phyloP scores from a whole-genome alignment of 2,113 vertebrate genomes.

The Chaetura pelagica region DNA sequence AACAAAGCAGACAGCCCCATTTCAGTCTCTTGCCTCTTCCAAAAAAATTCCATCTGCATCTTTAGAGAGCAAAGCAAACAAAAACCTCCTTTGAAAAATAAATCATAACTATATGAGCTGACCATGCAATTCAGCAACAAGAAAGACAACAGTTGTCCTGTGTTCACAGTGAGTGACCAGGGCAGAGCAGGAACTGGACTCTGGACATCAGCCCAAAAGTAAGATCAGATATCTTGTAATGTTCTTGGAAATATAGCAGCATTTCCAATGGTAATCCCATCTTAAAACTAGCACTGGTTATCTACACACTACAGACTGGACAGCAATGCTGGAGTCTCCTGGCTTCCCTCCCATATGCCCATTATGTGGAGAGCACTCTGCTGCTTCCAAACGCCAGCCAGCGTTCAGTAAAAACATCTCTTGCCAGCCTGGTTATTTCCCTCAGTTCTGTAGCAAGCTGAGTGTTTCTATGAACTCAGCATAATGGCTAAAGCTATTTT shows the following conservation, averaged over 20 bases:
- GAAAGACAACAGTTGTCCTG: neutral
- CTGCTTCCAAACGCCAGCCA: neutral
- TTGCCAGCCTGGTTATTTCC: neutral
- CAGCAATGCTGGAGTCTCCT: neutral
- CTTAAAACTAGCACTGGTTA: neutral
- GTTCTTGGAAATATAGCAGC: neutral
- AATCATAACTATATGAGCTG: neutral
- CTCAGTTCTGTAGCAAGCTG: neutral
- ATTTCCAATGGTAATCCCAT: neutral
- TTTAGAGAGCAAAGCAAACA: neutral
- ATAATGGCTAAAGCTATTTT: conserved; percentile 35
- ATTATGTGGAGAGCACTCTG: neutral
- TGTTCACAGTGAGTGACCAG: fast-evolving
- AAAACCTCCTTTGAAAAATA: neutral
- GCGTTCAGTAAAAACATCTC: neutral
- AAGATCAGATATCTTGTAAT: neutral
- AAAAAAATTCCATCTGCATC: neutral
- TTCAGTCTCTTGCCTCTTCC: neutral
- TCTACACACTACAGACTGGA: neutral
- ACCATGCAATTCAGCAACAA: neutral
- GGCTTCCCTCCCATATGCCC: neutral
- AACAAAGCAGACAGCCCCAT: neutral
- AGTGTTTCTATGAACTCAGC: neutral
- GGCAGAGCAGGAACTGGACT: neutral
- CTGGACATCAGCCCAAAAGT: neutral